Conservation (phyloP, 2,113 vertebrate genomes). For the Cyanocitta stelleri region DNA sequence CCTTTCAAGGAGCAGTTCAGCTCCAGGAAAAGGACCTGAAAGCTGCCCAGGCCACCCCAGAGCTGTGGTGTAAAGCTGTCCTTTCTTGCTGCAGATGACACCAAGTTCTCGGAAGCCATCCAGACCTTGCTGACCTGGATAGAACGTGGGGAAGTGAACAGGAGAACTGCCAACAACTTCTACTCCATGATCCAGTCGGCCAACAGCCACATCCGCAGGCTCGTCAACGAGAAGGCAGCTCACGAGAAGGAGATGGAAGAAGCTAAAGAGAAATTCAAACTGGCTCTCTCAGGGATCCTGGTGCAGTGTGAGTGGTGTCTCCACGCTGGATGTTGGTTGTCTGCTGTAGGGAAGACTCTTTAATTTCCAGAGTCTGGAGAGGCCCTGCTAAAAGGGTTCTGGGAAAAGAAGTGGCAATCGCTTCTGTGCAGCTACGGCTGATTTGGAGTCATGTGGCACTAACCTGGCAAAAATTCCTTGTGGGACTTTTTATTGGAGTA, state of each 20-base stretch:
- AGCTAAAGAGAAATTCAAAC: constrained; percentile 94
- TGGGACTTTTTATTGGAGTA: neutral
- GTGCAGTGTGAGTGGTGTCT: constrained; percentile 81
- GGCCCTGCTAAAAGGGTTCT: neutral
- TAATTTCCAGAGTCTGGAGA: neutral
- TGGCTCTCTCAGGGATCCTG: constrained; percentile 88
- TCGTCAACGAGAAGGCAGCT: constrained; percentile 85
- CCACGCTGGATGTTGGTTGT: neutral
- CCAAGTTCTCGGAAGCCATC: constrained; percentile 88
- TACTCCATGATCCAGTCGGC: constrained; percentile 98
- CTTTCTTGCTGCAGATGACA: constrained; percentile 77
- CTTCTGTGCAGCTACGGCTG: neutral
- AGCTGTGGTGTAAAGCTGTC: neutral
- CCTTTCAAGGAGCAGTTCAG: neutral
- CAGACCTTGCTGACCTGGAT: constrained; percentile 92
- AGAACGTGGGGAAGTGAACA: constrained; percentile 92
- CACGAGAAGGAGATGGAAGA: constrained; percentile 97
- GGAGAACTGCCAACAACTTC: constrained; percentile 94
- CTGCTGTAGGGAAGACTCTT: neutral
- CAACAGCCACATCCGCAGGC: constrained; percentile 90
- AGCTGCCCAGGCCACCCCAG: too few species aligned
- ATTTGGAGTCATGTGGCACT: neutral
- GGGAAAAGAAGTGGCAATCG: neutral
- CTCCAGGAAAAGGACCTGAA: neutral
- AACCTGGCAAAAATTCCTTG: neutral